Percentiles rank a stretch among this genome's conserved stretches.
Conservation (phyloP, 2,113 vertebrate species). For the Anas platyrhynchos region DNA sequence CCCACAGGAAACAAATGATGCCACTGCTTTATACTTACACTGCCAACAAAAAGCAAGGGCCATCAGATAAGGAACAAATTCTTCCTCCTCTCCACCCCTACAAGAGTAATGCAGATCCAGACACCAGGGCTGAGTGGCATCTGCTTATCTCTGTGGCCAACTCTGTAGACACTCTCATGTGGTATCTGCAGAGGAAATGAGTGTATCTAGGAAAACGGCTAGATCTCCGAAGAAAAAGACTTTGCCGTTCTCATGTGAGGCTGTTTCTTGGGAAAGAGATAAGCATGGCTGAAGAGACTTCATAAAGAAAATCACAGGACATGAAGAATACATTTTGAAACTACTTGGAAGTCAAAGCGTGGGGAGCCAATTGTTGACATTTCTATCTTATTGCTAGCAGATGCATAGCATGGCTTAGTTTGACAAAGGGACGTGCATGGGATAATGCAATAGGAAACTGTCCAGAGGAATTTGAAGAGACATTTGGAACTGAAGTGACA, state of each 20-base stretch:
- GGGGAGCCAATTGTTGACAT: not conserved
- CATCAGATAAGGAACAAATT: conserved; percentile 14
- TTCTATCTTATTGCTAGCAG: not conserved
- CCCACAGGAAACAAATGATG: not conserved
- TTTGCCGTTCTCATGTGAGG: not conserved
- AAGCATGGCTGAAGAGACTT: not conserved
- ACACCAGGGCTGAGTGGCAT: not conserved
- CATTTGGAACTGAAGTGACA: not conserved
- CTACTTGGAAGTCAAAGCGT: not conserved
- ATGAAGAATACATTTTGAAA: not conserved
- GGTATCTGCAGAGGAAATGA: conserved; percentile 1
- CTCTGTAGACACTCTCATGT: not conserved
- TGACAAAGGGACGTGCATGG: not conserved
- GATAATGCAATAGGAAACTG: not conserved
- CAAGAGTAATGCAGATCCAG: accelerated
- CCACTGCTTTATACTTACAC: not conserved
- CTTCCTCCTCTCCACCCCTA: not conserved
- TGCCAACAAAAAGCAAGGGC: not conserved
- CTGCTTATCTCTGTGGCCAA: conserved; percentile 27
- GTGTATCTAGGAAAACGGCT: not conserved
- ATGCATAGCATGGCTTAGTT: not conserved
- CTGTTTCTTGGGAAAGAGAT: not conserved
- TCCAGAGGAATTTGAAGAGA: not conserved
- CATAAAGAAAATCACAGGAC: not conserved
- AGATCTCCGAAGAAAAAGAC: not conserved